A percentile compares a stretch with the other conserved stretches of the same genome.
phyloP scores from a whole-genome alignment of 2,888 invertebrate species.

The Melinaea menophilus region DNA sequence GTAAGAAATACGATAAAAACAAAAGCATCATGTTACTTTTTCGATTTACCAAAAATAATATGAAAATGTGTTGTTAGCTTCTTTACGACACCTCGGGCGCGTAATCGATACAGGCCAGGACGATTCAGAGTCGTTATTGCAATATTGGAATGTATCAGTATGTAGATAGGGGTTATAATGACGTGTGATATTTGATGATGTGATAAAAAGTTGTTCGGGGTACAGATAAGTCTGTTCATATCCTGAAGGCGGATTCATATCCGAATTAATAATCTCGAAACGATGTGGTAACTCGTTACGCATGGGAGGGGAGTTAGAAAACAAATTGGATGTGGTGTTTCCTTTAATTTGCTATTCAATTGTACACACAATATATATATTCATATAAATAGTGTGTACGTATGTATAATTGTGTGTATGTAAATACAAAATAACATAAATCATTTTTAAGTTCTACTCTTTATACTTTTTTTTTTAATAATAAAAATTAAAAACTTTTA shows the following conservation, averaged over 20 bases:
- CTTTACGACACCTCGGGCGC: constrained; percentile 45
- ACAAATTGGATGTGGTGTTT: constrained; percentile 29
- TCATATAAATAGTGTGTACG: no score
- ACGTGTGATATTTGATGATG: constrained; percentile 21
- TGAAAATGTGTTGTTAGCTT: constrained; percentile 13
- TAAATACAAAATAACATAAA: no score
- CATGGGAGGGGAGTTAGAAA: constrained; percentile 40
- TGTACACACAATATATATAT: no score
- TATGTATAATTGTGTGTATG: no score
- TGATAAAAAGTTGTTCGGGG: constrained; percentile 34
- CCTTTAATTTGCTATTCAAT: neutral
- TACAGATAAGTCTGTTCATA: constrained; percentile 46
- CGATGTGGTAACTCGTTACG: constrained; percentile 63
- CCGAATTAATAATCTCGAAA: constrained; percentile 72
- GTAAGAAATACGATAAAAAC: neutral
- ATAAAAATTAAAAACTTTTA: no score
- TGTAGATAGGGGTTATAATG: neutral
- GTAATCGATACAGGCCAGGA: constrained; percentile 45
- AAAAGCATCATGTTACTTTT: constrained; percentile 13
- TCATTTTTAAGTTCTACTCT: no score
- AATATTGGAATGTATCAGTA: neutral
- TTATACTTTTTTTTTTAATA: no score
- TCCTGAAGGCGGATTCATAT: constrained; percentile 66
- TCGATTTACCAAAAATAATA: constrained; percentile 15
- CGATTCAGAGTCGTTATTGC: neutral